Evolutionary conservation across 2,113 vertebrate species (phyloP), one percentile per base, ranked within the genome.

Genomic region (Saguinus imperator): DNA sequence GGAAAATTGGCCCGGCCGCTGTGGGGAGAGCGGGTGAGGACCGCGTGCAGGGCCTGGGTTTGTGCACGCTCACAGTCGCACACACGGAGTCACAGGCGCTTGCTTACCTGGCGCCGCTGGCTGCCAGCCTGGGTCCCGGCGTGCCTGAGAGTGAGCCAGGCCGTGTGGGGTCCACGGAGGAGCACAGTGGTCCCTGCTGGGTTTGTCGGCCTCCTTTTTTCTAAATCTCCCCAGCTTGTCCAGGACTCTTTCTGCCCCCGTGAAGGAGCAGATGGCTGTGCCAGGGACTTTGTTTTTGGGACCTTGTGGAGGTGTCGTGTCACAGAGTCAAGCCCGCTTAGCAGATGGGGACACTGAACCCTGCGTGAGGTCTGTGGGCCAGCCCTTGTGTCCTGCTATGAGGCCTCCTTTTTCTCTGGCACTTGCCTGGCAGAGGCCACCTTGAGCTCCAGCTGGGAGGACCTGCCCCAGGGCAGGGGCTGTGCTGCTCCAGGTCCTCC

Each of bases 1-100:
- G 95, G 97, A 96, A 98, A 95, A 97, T 96, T 77, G 98, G 98
- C 97, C 61, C 89, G 97, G 98, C 98, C 93, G 90, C 96, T 93
- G 97, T 96, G 97, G 97, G 96, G 96, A 94, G 97, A 97, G 96
- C 88, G 35, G 70, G 82, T 73, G n/a, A 95, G 5, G 45, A 48
- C 76, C 2, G 16, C 66, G 2, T 18, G 66, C 16, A 8, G 32
- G 61, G 32, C 66, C 16, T 18, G 32, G 32, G 66, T 68, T 32
- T 6, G 32, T n/a, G 32, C 66, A 68, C 32, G 16, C 66, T 32
- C 32, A n/a, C 32, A 0, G 13, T 68, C 1, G 3, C 66, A 0
- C 32, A 17, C 66, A 8, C 3, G 7, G 32, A 68, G 29, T 68
- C 32, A 21, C 18, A 16, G 37, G 23, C 10, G 8, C 55, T 80